A percentile compares a stretch with the other conserved stretches of the same genome.
These are phyloP conservation scores for Zoanthus gigantus DNA, from an alignment of 92 coral and sea anemone genomes.

Conservation along the genomic window DNA sequence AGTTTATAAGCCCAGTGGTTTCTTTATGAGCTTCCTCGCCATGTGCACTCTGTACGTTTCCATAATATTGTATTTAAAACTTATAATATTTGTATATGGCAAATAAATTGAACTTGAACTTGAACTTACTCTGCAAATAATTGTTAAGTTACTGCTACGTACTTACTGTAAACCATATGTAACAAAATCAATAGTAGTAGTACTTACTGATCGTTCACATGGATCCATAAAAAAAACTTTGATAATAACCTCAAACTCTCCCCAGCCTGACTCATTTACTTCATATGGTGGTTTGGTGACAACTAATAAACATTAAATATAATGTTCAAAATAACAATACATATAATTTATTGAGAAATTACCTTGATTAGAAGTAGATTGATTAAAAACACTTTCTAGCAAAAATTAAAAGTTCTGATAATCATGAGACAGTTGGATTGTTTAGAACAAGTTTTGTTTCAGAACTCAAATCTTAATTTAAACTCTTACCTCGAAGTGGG, in stretches of 20 bases:
- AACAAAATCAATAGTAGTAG: too few relatives aligned
- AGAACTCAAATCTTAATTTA: not conserved
- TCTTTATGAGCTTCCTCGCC: too few relatives aligned
- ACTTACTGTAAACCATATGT: too few relatives aligned
- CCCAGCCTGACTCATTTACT: constrained; percentile 99
- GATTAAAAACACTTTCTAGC: not conserved
- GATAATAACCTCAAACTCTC: constrained; percentile 97
- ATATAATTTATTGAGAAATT: not conserved
- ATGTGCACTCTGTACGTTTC: too few relatives aligned
- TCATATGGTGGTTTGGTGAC: constrained; percentile 98
- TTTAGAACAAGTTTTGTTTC: not conserved
- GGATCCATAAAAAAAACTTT: constrained; percentile 97
- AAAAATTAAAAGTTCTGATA: too few relatives aligned
- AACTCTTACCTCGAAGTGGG: constrained; percentile 89
- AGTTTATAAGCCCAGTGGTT: too few relatives aligned
- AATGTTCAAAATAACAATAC: not conserved
- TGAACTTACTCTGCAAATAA: too few relatives aligned
- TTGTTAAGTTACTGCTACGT: too few relatives aligned
- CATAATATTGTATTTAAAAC: too few relatives aligned
- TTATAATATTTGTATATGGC: too few relatives aligned
- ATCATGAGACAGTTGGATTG: not conserved
- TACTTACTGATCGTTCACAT: constrained; percentile 92
- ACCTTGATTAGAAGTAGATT: not conserved
- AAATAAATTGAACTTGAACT: too few relatives aligned
- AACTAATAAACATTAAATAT: constrained; percentile 44